These are phyloP conservation scores for Harpegnathos saltator DNA, from an alignment of 1,140 invertebrate species.

Conservation along the genomic window DNA sequence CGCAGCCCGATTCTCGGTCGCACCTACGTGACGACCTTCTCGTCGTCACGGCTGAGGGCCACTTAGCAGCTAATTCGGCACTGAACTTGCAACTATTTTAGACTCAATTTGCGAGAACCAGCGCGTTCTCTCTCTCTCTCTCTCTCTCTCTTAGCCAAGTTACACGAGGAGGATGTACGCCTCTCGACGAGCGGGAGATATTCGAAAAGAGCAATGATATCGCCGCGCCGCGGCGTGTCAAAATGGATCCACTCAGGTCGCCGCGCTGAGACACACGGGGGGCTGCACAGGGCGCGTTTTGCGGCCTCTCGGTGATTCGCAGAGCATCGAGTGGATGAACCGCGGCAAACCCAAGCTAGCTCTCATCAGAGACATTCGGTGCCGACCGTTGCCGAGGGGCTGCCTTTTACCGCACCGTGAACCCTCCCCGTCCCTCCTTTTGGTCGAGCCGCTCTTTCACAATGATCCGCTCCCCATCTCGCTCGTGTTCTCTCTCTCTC, in stretches of 20 bases:
- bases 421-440: neutral
- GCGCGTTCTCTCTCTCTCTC: too few species aligned
- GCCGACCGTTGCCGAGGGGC: conserved; percentile 17
- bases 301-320: conserved; percentile 1
- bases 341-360: conserved; percentile 47
- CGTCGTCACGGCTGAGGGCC: neutral
- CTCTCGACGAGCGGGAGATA: too few species aligned
- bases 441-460: conserved; percentile 6
- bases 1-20: neutral
- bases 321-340: neutral
- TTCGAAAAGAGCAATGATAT: too few species aligned
- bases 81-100: conserved; percentile 39
- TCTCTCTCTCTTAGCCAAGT: neutral
- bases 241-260: conserved; percentile 10
- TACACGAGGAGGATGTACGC: too few species aligned
- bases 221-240: too few species aligned
- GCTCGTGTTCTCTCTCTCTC: neutral
- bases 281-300: too few species aligned
- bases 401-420: neutral
- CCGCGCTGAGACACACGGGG: neutral
- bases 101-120: conserved; percentile 5
- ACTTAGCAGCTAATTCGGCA: conserved; percentile 21
- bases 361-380: conserved; percentile 32
- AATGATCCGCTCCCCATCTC: neutral
- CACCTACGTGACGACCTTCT: too few species aligned